Conservation (phyloP, 2,888 invertebrate genomes). For the Cyclophora albipunctata region DNA sequence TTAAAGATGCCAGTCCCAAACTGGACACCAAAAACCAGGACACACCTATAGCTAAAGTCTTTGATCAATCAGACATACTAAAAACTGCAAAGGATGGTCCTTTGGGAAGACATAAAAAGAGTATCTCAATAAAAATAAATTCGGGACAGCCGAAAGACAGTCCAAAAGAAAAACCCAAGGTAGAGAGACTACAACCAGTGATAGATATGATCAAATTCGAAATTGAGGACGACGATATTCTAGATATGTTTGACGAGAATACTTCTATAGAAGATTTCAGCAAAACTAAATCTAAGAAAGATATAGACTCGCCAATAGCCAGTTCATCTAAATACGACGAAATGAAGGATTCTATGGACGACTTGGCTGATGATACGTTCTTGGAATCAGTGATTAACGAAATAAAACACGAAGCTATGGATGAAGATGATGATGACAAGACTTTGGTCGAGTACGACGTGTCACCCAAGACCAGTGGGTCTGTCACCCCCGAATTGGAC, state of each 20-base stretch:
- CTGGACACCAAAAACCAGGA: conserved; percentile 25
- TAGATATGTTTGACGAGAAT: conserved; percentile 51
- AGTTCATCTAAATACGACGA: too few relatives aligned
- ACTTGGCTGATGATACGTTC: conserved; percentile 54
- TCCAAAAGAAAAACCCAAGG: conserved; percentile 26
- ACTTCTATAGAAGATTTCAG: conserved; percentile 35
- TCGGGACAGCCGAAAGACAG: conserved; percentile 12
- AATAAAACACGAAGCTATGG: conserved; percentile 56
- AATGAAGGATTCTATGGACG: conserved; percentile 42
- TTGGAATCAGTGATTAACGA: conserved; percentile 65
- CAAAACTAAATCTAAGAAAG: conserved; percentile 35
- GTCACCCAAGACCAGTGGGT: conserved; percentile 45
- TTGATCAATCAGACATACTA: too few relatives aligned
- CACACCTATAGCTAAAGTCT: neutral
- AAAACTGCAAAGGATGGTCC: conserved; percentile 19
- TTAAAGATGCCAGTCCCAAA: conserved; percentile 40
- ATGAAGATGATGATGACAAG: conserved; percentile 56
- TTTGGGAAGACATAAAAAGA: conserved; percentile 25
- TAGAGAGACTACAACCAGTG: conserved; percentile 54
- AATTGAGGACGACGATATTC: conserved; percentile 55
- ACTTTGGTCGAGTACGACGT: conserved; percentile 62
- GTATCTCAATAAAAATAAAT: conserved; percentile 2
- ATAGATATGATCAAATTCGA: conserved; percentile 61
- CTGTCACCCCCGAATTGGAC: conserved; percentile 56
- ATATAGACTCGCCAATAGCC: conserved; percentile 25